Evolutionary conservation across 2,113 vertebrate species (phyloP).

Genomic region (Archilochus colubris): DNA sequence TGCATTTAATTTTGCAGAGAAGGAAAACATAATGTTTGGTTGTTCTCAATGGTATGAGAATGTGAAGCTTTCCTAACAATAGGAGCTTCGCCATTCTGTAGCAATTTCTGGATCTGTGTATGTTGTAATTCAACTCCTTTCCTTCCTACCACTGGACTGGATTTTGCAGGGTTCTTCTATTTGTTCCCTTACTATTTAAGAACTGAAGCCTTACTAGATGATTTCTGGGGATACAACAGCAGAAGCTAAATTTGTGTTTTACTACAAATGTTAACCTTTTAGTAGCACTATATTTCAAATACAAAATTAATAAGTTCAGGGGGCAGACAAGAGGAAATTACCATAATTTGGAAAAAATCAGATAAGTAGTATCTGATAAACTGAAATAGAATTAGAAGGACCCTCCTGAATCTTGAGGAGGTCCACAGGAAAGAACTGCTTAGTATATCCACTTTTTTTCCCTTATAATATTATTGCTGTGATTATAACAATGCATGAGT

Average conservation of each 20-base stretch:
- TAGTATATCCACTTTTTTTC: not conserved
- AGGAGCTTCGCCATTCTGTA: not conserved
- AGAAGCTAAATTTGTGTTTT: not conserved
- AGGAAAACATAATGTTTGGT: not conserved
- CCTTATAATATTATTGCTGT: not conserved
- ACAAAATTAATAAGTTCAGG: not conserved
- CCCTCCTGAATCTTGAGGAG: not conserved
- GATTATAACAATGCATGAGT: not conserved
- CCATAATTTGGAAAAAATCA: not conserved
- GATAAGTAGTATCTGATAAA: not conserved
- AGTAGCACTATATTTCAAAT: not conserved
- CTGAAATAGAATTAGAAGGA: not conserved
- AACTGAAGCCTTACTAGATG: not conserved
- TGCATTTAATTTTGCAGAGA: not conserved
- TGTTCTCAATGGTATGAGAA: not conserved
- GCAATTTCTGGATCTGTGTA: not conserved
- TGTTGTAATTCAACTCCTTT: not conserved
- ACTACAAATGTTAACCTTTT: not conserved
- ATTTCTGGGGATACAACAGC: not conserved
- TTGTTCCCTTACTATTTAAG: not conserved
- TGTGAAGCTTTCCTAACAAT: not conserved
- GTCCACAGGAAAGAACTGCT: not conserved
- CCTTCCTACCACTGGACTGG: not conserved
- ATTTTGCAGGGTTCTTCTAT: not conserved
- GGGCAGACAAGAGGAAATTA: not conserved